Evolutionary conservation across 1,140 invertebrate species (phyloP), one percentile per base, ranked within the genome.

Genomic region (Polypedilum vanderplanki): DNA sequence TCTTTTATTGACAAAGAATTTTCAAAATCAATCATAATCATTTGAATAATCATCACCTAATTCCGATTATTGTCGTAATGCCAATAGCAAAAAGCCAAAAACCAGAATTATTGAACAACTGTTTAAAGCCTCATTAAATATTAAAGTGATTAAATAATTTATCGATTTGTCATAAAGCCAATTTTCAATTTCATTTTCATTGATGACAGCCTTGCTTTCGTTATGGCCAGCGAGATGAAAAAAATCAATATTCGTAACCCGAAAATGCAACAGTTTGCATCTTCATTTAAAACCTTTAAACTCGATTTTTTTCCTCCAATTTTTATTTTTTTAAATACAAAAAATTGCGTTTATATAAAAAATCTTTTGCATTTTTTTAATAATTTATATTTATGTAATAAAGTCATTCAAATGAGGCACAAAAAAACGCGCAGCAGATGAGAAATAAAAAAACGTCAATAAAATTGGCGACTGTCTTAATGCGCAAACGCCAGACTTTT

Each of bases 111-210:
- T 12, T 46, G 15, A 57, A 57, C 46, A 57, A 57, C 12, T 57
- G 46, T 15, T 46, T 57, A 57, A 57, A 57, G 46, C 12, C 12
- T 57, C 46, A 57, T 57, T 57, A 57, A 57, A 57, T 57, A 57
- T 57, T 57, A 57, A 57, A 57, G 46, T 57, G 46, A 57, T 57
- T 57, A 57, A 57, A 57, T n/a, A 57, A 57, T n/a, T 57, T 57
- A 57, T 57, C 46, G 46, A 57, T 57, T 57, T 57, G 46, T 57
- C 46, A 57, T 57, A 57, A 57, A 57, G 46, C 46, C 46, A 57
- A 57, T 57, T 57, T 57, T 57, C 46, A 57, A 57, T 57, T 57
- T 57, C 46, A 57, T 57, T 57, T 57, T 57, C 46, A 57, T n/a
- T 57, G 46, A 57, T 57, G 46, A 57, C 12, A 57, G 46, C 46